Evolutionary conservation across 2,888 invertebrate genomes (phyloP).

Genomic region (Mystacides longicornis): DNA sequence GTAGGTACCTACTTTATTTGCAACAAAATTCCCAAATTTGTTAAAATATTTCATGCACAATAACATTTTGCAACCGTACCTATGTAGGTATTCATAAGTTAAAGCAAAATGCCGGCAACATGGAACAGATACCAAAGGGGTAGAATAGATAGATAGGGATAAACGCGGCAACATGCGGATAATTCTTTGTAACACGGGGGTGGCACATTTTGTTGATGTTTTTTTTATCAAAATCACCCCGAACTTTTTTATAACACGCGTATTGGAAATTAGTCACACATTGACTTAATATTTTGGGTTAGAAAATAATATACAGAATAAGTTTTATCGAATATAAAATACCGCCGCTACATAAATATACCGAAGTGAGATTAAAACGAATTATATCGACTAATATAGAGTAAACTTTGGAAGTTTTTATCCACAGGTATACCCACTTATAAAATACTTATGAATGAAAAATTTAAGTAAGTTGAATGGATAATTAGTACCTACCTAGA

Average conservation of each 20-base stretch:
- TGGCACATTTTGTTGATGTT: neutral
- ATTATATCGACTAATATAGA: neutral
- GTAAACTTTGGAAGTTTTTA: too few relatives aligned
- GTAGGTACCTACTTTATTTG: too few relatives aligned
- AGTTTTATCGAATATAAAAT: neutral
- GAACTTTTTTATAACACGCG: neutral
- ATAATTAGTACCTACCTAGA: too few relatives aligned
- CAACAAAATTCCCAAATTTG: too few relatives aligned
- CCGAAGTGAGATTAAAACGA: too few relatives aligned
- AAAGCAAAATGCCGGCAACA: neutral
- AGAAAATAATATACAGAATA: neutral
- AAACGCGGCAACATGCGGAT: neutral
- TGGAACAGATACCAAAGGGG: too few relatives aligned
- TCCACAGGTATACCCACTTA: too few relatives aligned
- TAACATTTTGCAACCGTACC: neutral
- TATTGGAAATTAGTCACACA: neutral
- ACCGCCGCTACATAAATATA: too few relatives aligned
- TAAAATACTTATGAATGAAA: too few relatives aligned
- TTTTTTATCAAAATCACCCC: neutral
- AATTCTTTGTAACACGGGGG: neutral
- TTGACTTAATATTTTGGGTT: neutral
- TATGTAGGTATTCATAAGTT: too few relatives aligned
- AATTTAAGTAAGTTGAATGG: too few relatives aligned
- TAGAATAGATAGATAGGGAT: neutral
- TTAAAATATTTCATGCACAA: neutral